Evolutionary conservation across 1,140 invertebrate genomes (phyloP).

Genomic region (Brachystomella parvula): DNA sequence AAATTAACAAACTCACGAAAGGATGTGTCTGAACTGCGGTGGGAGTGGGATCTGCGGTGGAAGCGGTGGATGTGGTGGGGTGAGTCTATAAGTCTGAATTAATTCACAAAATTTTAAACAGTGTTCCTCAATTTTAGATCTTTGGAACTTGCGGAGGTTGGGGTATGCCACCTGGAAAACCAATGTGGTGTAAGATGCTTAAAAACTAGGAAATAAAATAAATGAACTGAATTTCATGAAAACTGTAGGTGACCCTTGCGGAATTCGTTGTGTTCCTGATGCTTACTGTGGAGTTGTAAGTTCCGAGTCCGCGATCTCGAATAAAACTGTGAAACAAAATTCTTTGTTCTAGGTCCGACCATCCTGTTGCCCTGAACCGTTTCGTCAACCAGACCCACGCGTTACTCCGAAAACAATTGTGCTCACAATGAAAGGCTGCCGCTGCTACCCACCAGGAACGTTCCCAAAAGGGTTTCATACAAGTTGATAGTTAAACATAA

Average conservation of each 20-base stretch:
- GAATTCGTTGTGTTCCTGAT: conserved; percentile 2
- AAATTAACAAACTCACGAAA: not conserved
- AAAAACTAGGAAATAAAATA: not conserved
- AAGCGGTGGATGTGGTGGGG: not conserved
- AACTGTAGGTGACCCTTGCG: conserved; percentile 5
- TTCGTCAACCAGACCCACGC: conserved; percentile 1
- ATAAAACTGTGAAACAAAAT: not conserved
- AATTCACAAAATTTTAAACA: too few relatives aligned
- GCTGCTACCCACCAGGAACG: not conserved
- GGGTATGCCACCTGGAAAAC: not conserved
- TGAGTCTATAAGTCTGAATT: too few relatives aligned
- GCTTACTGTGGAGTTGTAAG: conserved; percentile 2
- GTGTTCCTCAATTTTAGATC: conserved; percentile 4
- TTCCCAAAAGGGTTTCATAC: too few relatives aligned
- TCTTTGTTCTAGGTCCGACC: not conserved
- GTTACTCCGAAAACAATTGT: not conserved
- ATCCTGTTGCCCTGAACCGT: not conserved
- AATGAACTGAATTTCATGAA: not conserved
- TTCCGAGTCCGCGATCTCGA: not conserved
- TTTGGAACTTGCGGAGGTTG: conserved; percentile 1
- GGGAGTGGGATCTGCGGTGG: conserved; percentile 1
- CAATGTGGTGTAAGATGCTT: conserved; percentile 6
- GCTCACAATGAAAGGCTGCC: not conserved
- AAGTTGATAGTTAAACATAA: too few relatives aligned
- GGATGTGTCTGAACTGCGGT: not conserved